Percentiles rank a stretch among this genome's conserved stretches.
phyloP scores from a whole-genome alignment of 2,113 vertebrate species.

The Strix aluco region DNA sequence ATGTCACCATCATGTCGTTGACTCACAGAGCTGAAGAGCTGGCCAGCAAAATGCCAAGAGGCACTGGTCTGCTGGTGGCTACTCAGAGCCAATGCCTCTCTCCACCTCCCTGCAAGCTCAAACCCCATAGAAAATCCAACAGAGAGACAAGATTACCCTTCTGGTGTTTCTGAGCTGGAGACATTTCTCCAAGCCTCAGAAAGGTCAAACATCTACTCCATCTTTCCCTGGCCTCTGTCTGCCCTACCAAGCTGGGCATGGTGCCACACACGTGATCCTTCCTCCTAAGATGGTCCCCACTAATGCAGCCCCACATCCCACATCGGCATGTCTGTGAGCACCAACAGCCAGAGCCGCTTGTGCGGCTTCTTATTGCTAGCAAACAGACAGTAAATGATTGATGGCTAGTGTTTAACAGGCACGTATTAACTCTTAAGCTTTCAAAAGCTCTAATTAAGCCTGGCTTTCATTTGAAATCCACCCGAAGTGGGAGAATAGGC shows the following conservation, averaged over 20 bases:
- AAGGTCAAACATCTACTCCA: background rate
- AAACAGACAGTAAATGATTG: background rate
- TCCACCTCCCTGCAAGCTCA: background rate
- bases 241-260: background rate
- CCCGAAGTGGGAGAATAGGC: background rate
- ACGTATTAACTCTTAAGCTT: background rate
- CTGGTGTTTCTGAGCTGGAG: background rate
- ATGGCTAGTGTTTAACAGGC: constrained; percentile 7
- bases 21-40: accelerated
- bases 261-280: accelerated
- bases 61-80: background rate
- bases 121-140: background rate
- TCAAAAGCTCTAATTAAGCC: constrained; percentile 50
- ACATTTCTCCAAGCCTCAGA: background rate
- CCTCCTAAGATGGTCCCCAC: background rate
- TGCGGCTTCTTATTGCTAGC: background rate
- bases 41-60: background rate
- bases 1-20: accelerated
- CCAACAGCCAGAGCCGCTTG: accelerated
- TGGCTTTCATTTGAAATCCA: constrained; percentile 29
- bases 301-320: background rate
- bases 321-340: accelerated
- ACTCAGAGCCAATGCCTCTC: background rate
- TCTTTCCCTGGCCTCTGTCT: background rate
- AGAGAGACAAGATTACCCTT: background rate